Base-by-base conservation (phyloP, 2,797 vertebrate genomes). In the Heterohyrax brucei region DNA sequence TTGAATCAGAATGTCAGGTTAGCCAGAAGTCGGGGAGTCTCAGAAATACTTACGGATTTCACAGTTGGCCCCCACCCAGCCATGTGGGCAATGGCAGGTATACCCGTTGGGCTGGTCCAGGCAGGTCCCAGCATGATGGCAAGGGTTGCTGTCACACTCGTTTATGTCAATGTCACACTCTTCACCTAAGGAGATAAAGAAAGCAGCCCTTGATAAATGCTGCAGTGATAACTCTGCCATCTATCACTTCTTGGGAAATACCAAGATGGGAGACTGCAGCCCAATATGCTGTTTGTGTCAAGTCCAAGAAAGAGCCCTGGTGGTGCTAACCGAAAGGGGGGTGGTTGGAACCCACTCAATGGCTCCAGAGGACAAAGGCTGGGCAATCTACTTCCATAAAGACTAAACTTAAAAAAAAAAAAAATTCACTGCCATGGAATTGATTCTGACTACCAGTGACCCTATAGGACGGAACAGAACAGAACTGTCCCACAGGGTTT, bases 61-160 rank as follows among this genome's bases (percentile, higher is more conserved):
- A 66, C 99, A 99, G 98, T 99, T 99, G 88, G 99, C 99, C 26
- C 99, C 99, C 7, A 99, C 99, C 99, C 99, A 99, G 85, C 99
- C 99, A 8, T 99, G 99, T 1, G 98, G 99, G 97, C 99, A 99
- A 97, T 99, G 99, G 96, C 99, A 99, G 93, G 97, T 99, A 85
- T 99, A 99, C 95, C 99, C 99, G 53, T 99, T 99, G 97, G 99
- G 99, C 97, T 99, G 99, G 98, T 99, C 99, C 91, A 99, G 98
- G 97, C 99, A 99, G 96, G 99, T 99, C 88, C 99, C 99, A 39
- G 99, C 99, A 1, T 99, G 99, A 94, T 99, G 99, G 97, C 99
- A 99, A 4, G 99, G 99, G 98, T 98, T 99, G 98, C 99, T 99
- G 97, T 99, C 99, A 90, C 99, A 99, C 97, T 99, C 99, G 1